Evolutionary conservation across 2,113 vertebrate genomes (phyloP), one percentile per base, ranked within the genome.

Genomic region (Amphiprion percula): DNA sequence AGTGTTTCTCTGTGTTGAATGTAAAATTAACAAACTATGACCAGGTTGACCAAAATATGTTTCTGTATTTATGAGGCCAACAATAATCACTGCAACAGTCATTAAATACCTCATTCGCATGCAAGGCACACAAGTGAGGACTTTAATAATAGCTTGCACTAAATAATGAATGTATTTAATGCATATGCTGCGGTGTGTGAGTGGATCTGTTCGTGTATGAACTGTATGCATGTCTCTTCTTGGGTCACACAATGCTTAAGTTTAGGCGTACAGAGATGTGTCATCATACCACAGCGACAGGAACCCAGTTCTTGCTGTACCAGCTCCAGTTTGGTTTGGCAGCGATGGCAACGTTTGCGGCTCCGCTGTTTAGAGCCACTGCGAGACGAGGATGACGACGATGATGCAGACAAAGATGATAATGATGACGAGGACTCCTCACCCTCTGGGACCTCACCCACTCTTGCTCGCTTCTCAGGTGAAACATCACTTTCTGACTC

Each of bases 241-340:
- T 10, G 17, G 12, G n/a, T 50, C 5, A 28, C 1, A 16, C 14
- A 28, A 8, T 23, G 1, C 2, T 1, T 11, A 10, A 41, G 19
- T 30, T 15, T 17, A n/a, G 71, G 67, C 0, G 17, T 12, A 21
- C 15, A 33, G 39, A 68, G 53, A 10, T 28, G 21, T 15, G 33
- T 73, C 2, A 10, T 46, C 96, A 94, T 91, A 99, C 98, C 98
- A 81, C 98, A 99, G 91, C 98, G 98, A 94, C 98, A 99, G 0
- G 97, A 99, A 90, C 98, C 98, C 95, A 99, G 89, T 74, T 99
- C 97, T 92, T 99, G 97, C 92, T 99, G 98, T 80, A 99, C 98
- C 91, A 99, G 96, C 92, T 99, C 98, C 95, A 99, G 96, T 94
- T 97, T 99, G 93, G 96, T 97, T 96, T 99, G 98, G 96, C 98